Evolutionary conservation across 92 coral and sea anemone species (phyloP), one percentile per base, ranked within the genome.

Genomic region (Zoanthus solanderi): DNA sequence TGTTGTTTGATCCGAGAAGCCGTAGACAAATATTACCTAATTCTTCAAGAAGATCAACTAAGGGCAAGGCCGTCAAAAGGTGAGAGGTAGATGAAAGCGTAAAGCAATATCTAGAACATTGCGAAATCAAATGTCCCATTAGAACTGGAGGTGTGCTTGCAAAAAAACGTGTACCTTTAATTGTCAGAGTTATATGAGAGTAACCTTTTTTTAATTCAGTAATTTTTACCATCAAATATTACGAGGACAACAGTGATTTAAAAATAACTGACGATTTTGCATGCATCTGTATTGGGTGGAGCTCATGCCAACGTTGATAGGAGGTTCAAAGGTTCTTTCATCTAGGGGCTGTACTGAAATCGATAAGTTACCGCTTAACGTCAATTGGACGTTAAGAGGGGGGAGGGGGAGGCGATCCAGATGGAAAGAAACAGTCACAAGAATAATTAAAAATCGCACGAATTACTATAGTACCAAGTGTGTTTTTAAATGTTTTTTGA

Each of bases 1-100:
- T 69, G 78, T 85, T 34, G 23, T 85, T 73, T 73, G 54, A 29
- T 71, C 57, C 72, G 11, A 34, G 78, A 50, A 87, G 82, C 80
- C 72, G 78, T 34, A 50, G 84, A 31, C 44, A 68, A 68, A 68
- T 34, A 69, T 69, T 69, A 69, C 75, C 30, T 1, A 69, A 34
- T 34, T 69, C 75, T 11, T 69, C 17, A 69, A 31, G 75, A 69
- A 69, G 47, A 69, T 69, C 75, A 69, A 44, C 73, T 4, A 68
- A 68, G 42, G 73, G 75, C 75, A 69, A 69, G 47, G 75, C 75
- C 75, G 46, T 69, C 46, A 69, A 69, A 69, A 69, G 75, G 46
- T 69, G 75, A 69, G 47, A 69, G 47, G 47, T 3, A 30, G 46
- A 29, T 69, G 9, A 69, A 30, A 69, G 46, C 74, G 74, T 30